Evolutionary conservation across 2,888 invertebrate genomes (phyloP).

Genomic region (Epistrophe eligans): DNA sequence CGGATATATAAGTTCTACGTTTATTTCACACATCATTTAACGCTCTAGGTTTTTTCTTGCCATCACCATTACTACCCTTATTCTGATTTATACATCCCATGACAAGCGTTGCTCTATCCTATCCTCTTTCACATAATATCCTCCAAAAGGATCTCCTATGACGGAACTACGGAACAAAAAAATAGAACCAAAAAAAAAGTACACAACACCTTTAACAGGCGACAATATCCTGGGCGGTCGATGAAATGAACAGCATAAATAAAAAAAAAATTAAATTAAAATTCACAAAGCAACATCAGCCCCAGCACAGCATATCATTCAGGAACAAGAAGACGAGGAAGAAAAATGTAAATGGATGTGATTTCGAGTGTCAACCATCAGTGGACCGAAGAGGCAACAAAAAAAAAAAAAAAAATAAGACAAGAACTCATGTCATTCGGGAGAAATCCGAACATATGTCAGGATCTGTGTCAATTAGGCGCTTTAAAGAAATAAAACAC

Average conservation of each 20-base stretch:
- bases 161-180: background rate
- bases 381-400: conserved; percentile 50
- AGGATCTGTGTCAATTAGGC: conserved; percentile 76
- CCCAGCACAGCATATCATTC: background rate
- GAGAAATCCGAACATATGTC: conserved; percentile 73
- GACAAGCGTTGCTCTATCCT: conserved; percentile 50
- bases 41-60: conserved; percentile 72
- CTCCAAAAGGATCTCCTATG: conserved; percentile 41
- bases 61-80: conserved; percentile 42
- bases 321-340: conserved; percentile 35
- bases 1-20: conserved; percentile 81
- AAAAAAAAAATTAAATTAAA: conserved; percentile 56
- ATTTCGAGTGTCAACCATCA: conserved; percentile 60
- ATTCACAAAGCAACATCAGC: conserved; percentile 65
- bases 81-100: conserved; percentile 70
- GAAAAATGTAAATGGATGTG: conserved; percentile 63
- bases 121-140: conserved; percentile 4
- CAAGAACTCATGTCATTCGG: conserved; percentile 61
- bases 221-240: conserved; percentile 74
- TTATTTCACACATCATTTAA: conserved; percentile 83
- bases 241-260: conserved; percentile 48
- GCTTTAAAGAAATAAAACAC: conserved; percentile 70
- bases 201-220: conserved; percentile 49
- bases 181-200: background rate
- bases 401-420: conserved; percentile 14